A percentile compares a stretch with the other conserved stretches of the same genome.
Evolutionary conservation across 2,888 invertebrate genomes (phyloP).

Genomic region (Thecophora atra): DNA sequence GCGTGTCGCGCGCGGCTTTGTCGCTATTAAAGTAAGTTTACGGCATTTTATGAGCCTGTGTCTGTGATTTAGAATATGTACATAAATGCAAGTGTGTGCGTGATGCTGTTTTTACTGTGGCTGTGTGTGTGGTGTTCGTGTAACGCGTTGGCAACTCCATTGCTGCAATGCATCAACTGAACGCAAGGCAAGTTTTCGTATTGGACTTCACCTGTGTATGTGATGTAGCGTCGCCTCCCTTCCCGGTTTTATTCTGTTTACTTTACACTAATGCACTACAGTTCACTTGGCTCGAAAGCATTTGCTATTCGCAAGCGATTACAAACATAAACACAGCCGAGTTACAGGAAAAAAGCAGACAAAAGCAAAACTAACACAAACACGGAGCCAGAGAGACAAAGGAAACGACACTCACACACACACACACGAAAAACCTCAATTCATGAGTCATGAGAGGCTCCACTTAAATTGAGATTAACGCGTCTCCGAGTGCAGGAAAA

Average conservation of each 20-base stretch:
- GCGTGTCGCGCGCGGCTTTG: neutral
- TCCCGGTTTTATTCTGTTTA: neutral
- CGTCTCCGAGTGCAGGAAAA: conserved; percentile 22
- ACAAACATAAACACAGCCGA: conserved; percentile 16
- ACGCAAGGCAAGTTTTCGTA: neutral
- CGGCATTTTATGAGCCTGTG: conserved; percentile 9
- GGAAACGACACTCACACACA: neutral
- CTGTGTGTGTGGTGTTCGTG: neutral
- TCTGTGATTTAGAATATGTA: conserved; percentile 1
- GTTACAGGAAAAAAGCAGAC: neutral
- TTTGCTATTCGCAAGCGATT: conserved; percentile 18
- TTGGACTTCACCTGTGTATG: conserved; percentile 10
- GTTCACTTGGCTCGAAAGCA: conserved; percentile 19
- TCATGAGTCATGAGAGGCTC: conserved; percentile 20
- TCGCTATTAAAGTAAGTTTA: conserved; percentile 25
- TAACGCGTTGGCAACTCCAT: conserved; percentile 13
- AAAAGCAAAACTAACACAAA: neutral
- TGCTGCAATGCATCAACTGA: conserved; percentile 36
- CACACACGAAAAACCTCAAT: neutral
- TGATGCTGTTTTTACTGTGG: neutral
- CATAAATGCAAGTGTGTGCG: conserved; percentile 11
- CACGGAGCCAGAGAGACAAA: neutral
- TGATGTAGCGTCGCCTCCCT: neutral
- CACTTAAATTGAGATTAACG: conserved; percentile 36
- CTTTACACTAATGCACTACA: conserved; percentile 30